Base-by-base conservation (phyloP, 2,888 invertebrate genomes). In the Polydrusus tereticollis region DNA sequence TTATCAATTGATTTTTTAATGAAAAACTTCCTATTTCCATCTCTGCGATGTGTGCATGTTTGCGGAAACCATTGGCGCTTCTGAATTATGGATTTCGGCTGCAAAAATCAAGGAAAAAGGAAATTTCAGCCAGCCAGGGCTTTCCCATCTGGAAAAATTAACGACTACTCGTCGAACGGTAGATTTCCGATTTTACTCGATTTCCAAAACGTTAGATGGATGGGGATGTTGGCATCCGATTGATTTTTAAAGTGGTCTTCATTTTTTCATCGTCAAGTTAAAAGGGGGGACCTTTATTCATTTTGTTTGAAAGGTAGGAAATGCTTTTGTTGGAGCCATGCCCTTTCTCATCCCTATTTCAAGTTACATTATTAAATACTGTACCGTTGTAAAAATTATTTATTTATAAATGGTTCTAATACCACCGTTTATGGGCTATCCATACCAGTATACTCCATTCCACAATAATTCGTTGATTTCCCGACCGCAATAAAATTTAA, bases 11-110 rank as follows among this genome's bases (percentile, higher is more conserved):
- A 59, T 18, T 21, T 47, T 63, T 63, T 63, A 63, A 63, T 63
- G 36, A 63, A 47, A 63, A 63, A 47, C 36, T 47, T 63, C 63
- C 63, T 47, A 47, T 63, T 50, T 50, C 63, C 47, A 63, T 63
- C 63, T 63, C 50, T 33, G 29, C 59, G 43, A 29, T 18, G 47
- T 63, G 50, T 63, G 63, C 63, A 63, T 63, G 63, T 63, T 63
- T 63, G 63, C 50, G 63, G 50, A 63, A 63, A 63, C 50, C 41
- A n/a, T 45, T 45, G 60, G 60, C 60, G 50, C 43, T 67, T 67
- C 23, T 63, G 63, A 47, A 63, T 63, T 63, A 63, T 63, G 63
- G 63, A 63, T 63, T 63, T 63, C 50, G 50, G 33, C 36, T 20
- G 47, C 47, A 29, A 63, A 63, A 47, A 63, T 36, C 23, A 7